Evolutionary conservation across 1,140 invertebrate species (phyloP).

Genomic region (Drosophila tropicalis): DNA sequence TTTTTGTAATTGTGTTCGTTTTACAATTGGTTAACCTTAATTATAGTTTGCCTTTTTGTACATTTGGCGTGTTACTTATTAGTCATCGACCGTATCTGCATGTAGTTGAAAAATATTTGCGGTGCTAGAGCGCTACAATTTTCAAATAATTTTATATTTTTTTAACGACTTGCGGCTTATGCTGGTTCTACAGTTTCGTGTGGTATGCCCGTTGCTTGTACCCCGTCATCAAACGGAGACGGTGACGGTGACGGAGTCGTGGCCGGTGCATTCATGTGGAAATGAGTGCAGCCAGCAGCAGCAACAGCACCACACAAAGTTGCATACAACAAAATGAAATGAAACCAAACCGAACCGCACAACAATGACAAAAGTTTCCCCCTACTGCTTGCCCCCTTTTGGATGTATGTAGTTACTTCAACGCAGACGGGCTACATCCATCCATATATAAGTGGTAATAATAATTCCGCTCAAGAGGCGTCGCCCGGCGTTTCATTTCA

Average conservation of each 20-base stretch:
- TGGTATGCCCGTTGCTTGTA: conserved; percentile 8
- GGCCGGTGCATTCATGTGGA: conserved; percentile 74
- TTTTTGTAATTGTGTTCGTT: background rate
- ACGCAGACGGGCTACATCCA: conserved; percentile 44
- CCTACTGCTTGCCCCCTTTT: conserved; percentile 1
- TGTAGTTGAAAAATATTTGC: conserved; percentile 7
- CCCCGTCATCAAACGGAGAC: background rate
- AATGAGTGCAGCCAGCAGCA: conserved; percentile 70
- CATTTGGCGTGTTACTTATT: background rate
- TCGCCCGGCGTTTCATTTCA: conserved; percentile 79
- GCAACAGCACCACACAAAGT: conserved; percentile 60
- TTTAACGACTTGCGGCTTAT: conserved; percentile 17
- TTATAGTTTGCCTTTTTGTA: background rate
- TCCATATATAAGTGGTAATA: conserved; percentile 77
- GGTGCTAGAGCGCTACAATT: conserved; percentile 22
- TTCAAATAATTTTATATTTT: conserved; percentile 7
- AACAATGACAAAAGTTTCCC: conserved; percentile 64
- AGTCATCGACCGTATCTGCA: conserved; percentile 2
- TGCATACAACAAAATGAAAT: conserved; percentile 53
- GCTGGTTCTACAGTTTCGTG: conserved; percentile 10
- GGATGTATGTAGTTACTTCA: conserved; percentile 13
- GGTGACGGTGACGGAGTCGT: background rate
- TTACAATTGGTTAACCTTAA: background rate
- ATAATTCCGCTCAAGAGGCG: conserved; percentile 81
- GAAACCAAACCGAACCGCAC: conserved; percentile 57